A percentile compares a stretch with the other conserved stretches of the same genome.
Evolutionary conservation across 2,797 vertebrate genomes (phyloP).

Genomic region (Danionella dracula): DNA sequence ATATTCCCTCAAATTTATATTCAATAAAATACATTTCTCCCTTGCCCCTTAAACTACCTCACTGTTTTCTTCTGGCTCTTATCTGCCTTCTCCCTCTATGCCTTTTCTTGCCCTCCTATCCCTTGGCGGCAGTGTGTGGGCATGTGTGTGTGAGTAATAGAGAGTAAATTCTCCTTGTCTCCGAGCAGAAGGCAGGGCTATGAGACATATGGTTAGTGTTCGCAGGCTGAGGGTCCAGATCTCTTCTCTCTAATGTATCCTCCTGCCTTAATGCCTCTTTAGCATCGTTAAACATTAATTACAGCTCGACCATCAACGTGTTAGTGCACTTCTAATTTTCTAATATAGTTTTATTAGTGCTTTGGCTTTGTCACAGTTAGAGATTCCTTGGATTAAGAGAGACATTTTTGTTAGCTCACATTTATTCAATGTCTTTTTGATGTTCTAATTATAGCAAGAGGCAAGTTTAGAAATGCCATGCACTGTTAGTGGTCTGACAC

Average conservation of each 20-base stretch:
- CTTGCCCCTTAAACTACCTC: conserved; percentile 26
- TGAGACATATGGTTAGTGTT: conserved; percentile 35
- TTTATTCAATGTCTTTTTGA: conserved; percentile 22
- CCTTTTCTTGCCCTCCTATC: conserved; percentile 32
- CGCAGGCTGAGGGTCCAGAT: conserved; percentile 32
- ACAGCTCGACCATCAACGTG: conserved; percentile 32
- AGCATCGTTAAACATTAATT: conserved; percentile 43
- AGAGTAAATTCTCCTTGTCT: conserved; percentile 28
- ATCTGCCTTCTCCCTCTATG: conserved; percentile 17
- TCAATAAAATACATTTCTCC: background rate
- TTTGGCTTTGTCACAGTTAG: conserved; percentile 15
- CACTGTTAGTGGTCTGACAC: conserved; percentile 20
- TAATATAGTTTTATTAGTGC: conserved; percentile 22
- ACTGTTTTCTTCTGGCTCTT: conserved; percentile 6
- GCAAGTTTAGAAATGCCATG: conserved; percentile 2
- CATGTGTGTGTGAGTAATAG: conserved; percentile 24
- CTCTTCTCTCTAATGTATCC: conserved; percentile 19
- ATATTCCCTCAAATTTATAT: too few species aligned
- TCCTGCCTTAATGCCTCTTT: conserved; percentile 29
- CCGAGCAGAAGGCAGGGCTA: conserved; percentile 24
- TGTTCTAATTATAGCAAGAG: conserved; percentile 13
- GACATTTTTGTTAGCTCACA: conserved; percentile 28
- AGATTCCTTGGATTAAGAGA: conserved; percentile 14
- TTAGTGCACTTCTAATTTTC: conserved; percentile 26
- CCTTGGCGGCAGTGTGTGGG: conserved; percentile 3